Percentiles rank a stretch among this genome's conserved stretches.
Conservation (phyloP, 2,888 invertebrate species). For the Acheta domesticus region DNA sequence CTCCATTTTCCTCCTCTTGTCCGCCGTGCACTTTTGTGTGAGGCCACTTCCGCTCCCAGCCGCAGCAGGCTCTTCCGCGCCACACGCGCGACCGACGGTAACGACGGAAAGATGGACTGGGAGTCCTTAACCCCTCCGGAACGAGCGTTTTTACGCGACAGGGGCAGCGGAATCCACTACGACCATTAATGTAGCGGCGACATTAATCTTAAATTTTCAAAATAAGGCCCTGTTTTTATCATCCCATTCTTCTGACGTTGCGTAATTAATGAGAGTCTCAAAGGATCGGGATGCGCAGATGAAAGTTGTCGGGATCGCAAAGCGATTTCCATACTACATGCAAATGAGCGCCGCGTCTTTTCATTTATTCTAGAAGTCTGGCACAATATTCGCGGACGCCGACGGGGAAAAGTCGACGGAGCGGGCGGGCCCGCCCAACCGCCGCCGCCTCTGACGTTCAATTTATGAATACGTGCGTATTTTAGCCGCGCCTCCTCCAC, state of each 20-base stretch:
- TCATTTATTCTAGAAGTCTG: not conserved
- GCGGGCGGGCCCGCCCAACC: not conserved
- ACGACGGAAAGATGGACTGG: too few species aligned
- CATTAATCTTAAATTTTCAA: not conserved
- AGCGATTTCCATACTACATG: not conserved
- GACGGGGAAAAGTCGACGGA: not conserved
- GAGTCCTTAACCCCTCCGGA: not conserved
- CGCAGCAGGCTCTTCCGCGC: too few species aligned
- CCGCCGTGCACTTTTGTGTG: too few species aligned
- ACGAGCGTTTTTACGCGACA: not conserved
- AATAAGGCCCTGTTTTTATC: not conserved
- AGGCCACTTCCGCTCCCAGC: too few species aligned
- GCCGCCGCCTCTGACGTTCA: not conserved
- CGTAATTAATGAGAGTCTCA: not conserved
- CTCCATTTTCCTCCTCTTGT: too few species aligned
- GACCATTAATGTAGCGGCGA: conserved; percentile 18
- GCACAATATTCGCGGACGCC: not conserved
- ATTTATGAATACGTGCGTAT: not conserved
- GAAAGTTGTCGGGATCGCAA: not conserved
- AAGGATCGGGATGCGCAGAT: not conserved
- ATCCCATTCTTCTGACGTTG: not conserved
- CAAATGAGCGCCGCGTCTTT: not conserved
- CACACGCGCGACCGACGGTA: too few species aligned
- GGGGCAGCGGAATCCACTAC: not conserved
- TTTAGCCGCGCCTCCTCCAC: not conserved